Evolutionary conservation across 2,113 vertebrate species (phyloP).

Genomic region (Elephas maximus): DNA sequence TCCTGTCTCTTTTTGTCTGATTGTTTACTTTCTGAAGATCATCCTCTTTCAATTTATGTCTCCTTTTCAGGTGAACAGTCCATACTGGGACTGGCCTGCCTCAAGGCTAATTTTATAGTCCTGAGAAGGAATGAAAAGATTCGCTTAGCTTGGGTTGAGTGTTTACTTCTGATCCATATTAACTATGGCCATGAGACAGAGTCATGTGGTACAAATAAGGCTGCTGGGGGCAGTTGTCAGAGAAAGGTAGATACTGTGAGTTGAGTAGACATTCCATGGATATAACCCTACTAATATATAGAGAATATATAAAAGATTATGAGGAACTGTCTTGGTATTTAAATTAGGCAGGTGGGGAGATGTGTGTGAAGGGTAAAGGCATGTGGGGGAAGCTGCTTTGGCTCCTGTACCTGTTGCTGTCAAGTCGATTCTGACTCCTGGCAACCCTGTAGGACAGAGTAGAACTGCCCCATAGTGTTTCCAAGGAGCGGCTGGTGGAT

Average conservation of each 20-base stretch:
- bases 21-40: neutral
- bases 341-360: neutral
- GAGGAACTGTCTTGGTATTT: neutral
- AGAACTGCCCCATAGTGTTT: too few relatives aligned
- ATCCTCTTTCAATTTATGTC: neutral
- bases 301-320: neutral
- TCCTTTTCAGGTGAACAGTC: neutral
- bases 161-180: neutral
- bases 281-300: neutral
- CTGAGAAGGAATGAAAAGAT: neutral
- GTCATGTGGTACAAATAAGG: neutral
- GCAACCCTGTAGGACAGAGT: too few relatives aligned
- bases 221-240: neutral
- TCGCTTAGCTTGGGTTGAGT: neutral
- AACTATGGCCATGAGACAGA: neutral
- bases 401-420: neutral
- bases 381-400: neutral
- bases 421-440: too few relatives aligned
- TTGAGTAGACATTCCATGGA: neutral
- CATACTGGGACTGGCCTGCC: neutral
- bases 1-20: neutral
- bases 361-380: neutral
- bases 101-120: neutral
- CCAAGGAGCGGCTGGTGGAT: too few relatives aligned
- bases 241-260: neutral